phyloP scores from a whole-genome alignment of 1,140 invertebrate species.

The Dinoponera quadriceps region DNA sequence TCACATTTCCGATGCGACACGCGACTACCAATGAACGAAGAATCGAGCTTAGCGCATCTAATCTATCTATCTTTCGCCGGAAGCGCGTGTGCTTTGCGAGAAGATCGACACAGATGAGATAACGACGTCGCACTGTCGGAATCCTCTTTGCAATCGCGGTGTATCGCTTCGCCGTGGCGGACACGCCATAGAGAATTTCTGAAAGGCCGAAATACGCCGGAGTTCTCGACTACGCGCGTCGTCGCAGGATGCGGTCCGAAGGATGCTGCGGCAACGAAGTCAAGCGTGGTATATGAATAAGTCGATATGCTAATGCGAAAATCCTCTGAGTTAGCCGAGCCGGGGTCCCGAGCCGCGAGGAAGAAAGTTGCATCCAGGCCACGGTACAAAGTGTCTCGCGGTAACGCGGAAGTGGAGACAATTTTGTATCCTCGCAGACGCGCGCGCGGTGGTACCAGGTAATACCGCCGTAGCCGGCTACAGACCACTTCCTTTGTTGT shows the following conservation, averaged over 20 bases:
- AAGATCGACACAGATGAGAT: not conserved
- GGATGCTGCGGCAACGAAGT: conserved; percentile 49
- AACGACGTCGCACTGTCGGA: not conserved
- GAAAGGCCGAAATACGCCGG: conserved; percentile 17
- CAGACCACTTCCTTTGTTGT: conserved; percentile 76
- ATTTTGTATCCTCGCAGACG: conserved; percentile 67
- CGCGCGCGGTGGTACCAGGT: conserved; percentile 20
- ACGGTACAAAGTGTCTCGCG: conserved; percentile 67
- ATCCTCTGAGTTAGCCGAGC: conserved; percentile 79
- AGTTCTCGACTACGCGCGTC: not conserved
- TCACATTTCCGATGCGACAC: not conserved
- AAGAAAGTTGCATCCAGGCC: conserved; percentile 73
- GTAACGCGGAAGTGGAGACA: conserved; percentile 65
- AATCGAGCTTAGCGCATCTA: no score
- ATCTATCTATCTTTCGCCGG: no score
- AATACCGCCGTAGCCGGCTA: conserved; percentile 70
- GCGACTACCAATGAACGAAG: no score
- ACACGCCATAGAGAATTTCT: conserved; percentile 4
- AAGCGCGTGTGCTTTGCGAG: no score
- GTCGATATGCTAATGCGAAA: conserved; percentile 82
- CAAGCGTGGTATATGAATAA: conserved; percentile 79
- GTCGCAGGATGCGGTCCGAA: conserved; percentile 41
- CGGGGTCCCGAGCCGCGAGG: conserved; percentile 46
- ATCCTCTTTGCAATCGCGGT: not conserved
- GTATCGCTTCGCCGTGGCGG: not conserved